phyloP scores from a whole-genome alignment of 2,888 invertebrate genomes.

The Drosophila paracracens region DNA sequence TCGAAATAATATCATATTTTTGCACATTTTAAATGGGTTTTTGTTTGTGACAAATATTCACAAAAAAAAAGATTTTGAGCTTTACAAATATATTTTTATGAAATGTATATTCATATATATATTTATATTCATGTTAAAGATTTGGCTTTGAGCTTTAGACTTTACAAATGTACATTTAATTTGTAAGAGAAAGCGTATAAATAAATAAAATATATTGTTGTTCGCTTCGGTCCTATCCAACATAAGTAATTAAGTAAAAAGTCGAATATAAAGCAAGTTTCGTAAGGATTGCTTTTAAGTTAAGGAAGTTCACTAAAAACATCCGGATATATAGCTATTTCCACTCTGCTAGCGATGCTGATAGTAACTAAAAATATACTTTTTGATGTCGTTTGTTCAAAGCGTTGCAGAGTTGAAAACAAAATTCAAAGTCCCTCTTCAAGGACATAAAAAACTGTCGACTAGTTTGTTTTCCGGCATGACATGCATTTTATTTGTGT shows the following conservation, averaged over 20 bases:
- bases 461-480: conserved; percentile 51
- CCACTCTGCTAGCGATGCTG: neutral
- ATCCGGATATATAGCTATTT: neutral
- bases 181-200: neutral
- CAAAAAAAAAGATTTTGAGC: neutral
- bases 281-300: neutral
- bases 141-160: neutral
- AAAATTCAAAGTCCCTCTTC: neutral
- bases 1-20: neutral
- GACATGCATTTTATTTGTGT: conserved; percentile 32
- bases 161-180: neutral
- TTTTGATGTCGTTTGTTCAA: neutral
- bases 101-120: no score
- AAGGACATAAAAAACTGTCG: conserved; percentile 2
- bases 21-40: neutral
- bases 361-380: neutral
- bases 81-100: neutral
- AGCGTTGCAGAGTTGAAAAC: neutral
- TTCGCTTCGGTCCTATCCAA: no score
- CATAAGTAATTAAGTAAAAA: no score
- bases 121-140: neutral
- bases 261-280: no score
- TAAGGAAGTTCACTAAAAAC: neutral
- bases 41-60: neutral
- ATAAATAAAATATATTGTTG: no score